Conservation (phyloP, 2,888 invertebrate genomes). For the Rhaphigaster nebulosa region DNA sequence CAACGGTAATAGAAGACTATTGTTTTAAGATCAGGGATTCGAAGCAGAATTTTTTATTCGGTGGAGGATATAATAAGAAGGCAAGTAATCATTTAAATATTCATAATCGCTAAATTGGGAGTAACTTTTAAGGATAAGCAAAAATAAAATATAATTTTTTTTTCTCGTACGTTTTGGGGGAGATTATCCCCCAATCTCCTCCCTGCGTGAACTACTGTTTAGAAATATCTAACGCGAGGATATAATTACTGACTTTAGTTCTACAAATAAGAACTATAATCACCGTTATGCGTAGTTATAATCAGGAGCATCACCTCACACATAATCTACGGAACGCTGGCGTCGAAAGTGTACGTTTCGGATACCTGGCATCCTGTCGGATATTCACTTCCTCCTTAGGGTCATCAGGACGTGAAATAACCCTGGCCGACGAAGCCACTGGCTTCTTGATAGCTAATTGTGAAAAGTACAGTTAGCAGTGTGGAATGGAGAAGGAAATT, state of each 20-base stretch:
- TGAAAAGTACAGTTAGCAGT: not conserved
- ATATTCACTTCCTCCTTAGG: not conserved
- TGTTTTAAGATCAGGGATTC: no score
- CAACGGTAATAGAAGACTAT: no score
- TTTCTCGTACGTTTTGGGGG: no score
- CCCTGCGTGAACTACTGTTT: no score
- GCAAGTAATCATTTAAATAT: no score
- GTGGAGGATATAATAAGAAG: no score
- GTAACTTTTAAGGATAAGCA: no score
- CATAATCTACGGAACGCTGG: not conserved
- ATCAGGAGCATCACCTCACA: not conserved
- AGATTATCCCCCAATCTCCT: no score
- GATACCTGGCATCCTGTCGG: slow-evolving; percentile 1
- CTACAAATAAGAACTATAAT: not conserved
- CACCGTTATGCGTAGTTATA: not conserved
- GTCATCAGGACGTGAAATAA: slow-evolving; percentile 42
- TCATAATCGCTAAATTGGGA: no score
- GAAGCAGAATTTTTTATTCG: no score
- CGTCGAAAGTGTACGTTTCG: not conserved
- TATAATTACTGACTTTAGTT: not conserved
- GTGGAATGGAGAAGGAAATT: not conserved
- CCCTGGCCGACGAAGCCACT: not conserved
- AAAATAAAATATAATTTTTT: no score
- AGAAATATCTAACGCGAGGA: not conserved
- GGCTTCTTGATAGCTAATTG: not conserved